phyloP scores from a whole-genome alignment of 2,888 invertebrate genomes.

The Orthosia incerta region DNA sequence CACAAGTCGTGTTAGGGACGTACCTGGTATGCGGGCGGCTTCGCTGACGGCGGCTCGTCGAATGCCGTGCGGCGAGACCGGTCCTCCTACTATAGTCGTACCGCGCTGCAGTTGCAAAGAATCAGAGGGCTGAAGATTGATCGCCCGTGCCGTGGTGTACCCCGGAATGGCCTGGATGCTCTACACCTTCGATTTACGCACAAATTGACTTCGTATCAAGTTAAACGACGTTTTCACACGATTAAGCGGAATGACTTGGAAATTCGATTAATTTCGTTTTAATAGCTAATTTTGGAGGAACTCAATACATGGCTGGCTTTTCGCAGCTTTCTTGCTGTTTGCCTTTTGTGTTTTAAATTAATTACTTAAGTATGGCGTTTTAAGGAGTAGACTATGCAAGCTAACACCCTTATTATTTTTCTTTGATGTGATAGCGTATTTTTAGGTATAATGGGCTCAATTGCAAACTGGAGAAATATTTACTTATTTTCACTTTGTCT shows the following conservation, averaged over 20 bases:
- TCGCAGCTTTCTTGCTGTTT: not conserved
- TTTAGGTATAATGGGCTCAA: too few species aligned
- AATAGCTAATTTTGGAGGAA: conserved; percentile 41
- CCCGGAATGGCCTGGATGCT: conserved; percentile 65
- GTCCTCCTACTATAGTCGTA: conserved; percentile 64
- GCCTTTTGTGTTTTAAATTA: conserved; percentile 23
- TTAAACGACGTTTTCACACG: conserved; percentile 63
- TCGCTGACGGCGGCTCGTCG: conserved; percentile 76
- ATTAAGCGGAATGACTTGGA: conserved; percentile 57
- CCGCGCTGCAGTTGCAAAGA: conserved; percentile 80
- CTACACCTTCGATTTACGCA: conserved; percentile 71
- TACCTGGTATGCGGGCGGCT: conserved; percentile 77
- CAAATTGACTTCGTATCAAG: conserved; percentile 71
- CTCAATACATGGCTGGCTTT: conserved; percentile 24
- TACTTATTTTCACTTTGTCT: too few species aligned
- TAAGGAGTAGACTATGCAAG: not conserved
- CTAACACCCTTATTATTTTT: not conserved
- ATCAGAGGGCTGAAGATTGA: conserved; percentile 77
- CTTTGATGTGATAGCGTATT: too few species aligned
- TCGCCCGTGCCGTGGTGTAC: conserved; percentile 70
- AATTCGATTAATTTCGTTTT: conserved; percentile 62
- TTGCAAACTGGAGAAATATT: too few species aligned
- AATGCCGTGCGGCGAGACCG: conserved; percentile 64
- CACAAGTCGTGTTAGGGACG: conserved; percentile 46
- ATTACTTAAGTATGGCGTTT: not conserved